Evolutionary conservation across 2,888 invertebrate species (phyloP), one percentile per base, ranked within the genome.

Genomic region (Sesamia inferens): DNA sequence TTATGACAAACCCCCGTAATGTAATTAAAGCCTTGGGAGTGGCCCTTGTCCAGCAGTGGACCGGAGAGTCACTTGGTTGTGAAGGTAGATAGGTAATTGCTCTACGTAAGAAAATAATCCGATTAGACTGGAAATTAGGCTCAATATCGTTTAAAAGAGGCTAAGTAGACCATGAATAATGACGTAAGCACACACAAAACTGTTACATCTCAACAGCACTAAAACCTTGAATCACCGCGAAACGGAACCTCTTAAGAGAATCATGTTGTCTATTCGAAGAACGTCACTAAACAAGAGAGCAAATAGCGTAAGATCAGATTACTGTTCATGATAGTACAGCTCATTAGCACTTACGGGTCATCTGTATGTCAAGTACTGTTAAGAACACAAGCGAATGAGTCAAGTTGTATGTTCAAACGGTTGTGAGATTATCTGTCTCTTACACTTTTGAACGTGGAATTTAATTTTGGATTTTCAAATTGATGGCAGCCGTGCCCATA

Each of bases 251-350:
- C 78, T 68, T 51, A 44, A 44, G 24, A 48, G 24, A 69, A 68
- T 65, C 51, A 67, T 62, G n/a, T 44, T 51, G 48, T 71, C 44
- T 71, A 48, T 5, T 13, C n/a, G 67, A n/a, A 59, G 58, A 59
- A 59, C 63, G 22, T 63, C 55, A 58, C 79, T 67, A 63, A 62
- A 57, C 59, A 22, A 62, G 11, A 64, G 44, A 61, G 64, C 62
- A 85, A 82, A 85, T 67, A 87, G 13, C n/a, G 4, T 61, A 72
- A 44, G 59, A 81, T 82, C 68, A 84, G 85, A 73, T 68, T 82
- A 74, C 67, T 80, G 58, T 69, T 61, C 54, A 47, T 73, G 84
- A 73, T 61, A 68, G 84, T 80, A 80, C 81, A 7, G 39, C 65
- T 82, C 69, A 82, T 85, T 87, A 77, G 71, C 79, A 85, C 82